Evolutionary conservation across 2,888 invertebrate species (phyloP).

Genomic region (Cryptophagus acutangulus): DNA sequence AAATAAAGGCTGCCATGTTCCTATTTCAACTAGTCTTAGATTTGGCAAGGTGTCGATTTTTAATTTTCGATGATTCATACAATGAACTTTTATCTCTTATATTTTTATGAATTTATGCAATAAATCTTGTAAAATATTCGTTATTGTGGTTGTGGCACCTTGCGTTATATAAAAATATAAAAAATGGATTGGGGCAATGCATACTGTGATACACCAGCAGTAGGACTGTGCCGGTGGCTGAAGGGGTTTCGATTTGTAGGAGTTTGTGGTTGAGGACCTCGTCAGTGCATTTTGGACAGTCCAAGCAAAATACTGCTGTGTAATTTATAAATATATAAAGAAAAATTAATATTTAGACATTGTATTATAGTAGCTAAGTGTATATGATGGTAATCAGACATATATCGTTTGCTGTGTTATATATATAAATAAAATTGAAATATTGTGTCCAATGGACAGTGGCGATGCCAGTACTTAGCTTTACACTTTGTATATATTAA

Average conservation of each 20-base stretch:
- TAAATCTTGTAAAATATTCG: constrained; percentile 4
- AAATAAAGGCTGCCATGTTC: constrained; percentile 48
- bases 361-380: constrained; percentile 41
- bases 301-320: constrained; percentile 39
- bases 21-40: constrained; percentile 49
- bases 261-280: no score
- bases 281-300: no score
- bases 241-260: no score
- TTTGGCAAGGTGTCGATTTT: constrained; percentile 15
- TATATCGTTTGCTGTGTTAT: constrained; percentile 42
- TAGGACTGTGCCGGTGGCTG: constrained; percentile 43
- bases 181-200: constrained; percentile 49
- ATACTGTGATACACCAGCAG: constrained; percentile 50
- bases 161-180: no score
- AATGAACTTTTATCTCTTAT: neutral
- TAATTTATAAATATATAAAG: constrained; percentile 25
- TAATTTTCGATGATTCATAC: constrained; percentile 3
- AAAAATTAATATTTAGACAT: constrained; percentile 25
- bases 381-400: constrained; percentile 34
- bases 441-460: constrained; percentile 42
- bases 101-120: neutral
- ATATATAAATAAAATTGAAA: no score
- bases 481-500: constrained; percentile 30
- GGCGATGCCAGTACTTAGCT: constrained; percentile 47
- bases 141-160: constrained; percentile 19